Evolutionary conservation across 92 coral and sea anemone genomes (phyloP), one percentile per base, ranked within the genome.

Genomic region (Siderastrea siderea): DNA sequence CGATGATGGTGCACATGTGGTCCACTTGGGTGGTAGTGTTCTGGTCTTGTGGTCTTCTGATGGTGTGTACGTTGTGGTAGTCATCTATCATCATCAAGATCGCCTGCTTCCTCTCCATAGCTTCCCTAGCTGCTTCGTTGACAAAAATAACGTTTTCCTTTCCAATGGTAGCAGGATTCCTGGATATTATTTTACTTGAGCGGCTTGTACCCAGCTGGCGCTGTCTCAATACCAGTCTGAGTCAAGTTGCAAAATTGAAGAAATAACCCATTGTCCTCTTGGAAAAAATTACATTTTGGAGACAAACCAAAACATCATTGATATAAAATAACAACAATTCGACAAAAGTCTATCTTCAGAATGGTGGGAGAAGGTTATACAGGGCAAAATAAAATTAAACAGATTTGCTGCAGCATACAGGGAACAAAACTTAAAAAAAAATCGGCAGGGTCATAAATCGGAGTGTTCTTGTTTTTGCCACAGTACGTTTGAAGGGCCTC

Each of bases 81-180:
- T 86, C 90, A 86, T 86, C 90, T 46, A 86, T 77, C 84, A 86
- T 77, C 50, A 77, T n/a, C 7, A 65, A 10, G 70, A 75, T 47
- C 16, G 70, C 70, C 7, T 65, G 46, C 70, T 38, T 65, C 70
- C 38, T 26, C 38, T 26, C 38, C 38, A 26, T 26, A 26, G 38
- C 38, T 26, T 26, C 38, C 38, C 38, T 26, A 0, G 38, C 38
- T 26, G 38, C 38, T 26, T 26, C 38, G 38, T 26, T 26, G 38
- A 26, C 38, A 26, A 26, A 26, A 26, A 26, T 26, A 26, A 26
- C 38, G 38, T 26, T 26, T 26, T 26, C 38, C 38, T 26, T 26
- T 26, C 38, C 38, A 26, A 26, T 26, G 38, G 38, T 26, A 26
- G 38, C 38, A 26, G 0, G 38, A 26, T 26, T 26, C 38, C 38